phyloP scores from a whole-genome alignment of 2,888 invertebrate genomes.

The Pseudococcus viburni region DNA sequence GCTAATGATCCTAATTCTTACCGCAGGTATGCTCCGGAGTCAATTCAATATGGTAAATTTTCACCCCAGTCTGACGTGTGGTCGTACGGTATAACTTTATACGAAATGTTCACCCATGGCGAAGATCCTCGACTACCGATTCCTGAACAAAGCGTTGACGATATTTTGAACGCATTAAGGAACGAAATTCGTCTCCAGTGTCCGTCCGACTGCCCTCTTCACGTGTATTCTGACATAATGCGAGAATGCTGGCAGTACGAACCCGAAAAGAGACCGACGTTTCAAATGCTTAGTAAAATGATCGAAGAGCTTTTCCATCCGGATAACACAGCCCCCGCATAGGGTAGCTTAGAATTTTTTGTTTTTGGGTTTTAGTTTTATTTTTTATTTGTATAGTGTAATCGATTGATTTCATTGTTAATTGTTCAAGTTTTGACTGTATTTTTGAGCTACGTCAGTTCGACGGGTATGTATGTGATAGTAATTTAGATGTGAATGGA shows the following conservation, averaged over 20 bases:
- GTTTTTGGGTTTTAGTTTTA: constrained; percentile 5
- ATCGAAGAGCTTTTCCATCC: constrained; percentile 50
- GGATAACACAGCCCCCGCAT: neutral
- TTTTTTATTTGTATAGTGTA: neutral
- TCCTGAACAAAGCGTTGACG: constrained; percentile 72
- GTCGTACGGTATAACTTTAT: constrained; percentile 93
- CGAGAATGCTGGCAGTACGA: constrained; percentile 90
- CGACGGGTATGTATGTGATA: constrained; percentile 1
- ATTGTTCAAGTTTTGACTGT: neutral
- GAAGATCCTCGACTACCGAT: constrained; percentile 77
- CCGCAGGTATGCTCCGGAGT: constrained; percentile 89
- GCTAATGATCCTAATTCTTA: neutral
- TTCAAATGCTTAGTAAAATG: constrained; percentile 75
- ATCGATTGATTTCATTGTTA: neutral
- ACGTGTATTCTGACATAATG: constrained; percentile 85
- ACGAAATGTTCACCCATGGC: constrained; percentile 89
- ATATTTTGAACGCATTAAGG: constrained; percentile 75
- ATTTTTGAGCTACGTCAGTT: neutral
- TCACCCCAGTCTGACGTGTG: constrained; percentile 91
- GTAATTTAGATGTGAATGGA: neutral
- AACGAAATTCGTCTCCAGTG: constrained; percentile 80
- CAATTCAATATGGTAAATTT: constrained; percentile 84
- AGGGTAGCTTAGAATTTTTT: neutral
- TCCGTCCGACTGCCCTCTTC: constrained; percentile 74
- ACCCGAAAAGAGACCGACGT: constrained; percentile 85